Percentiles rank a stretch among this genome's conserved stretches.
Evolutionary conservation across 2,113 vertebrate species (phyloP).

Genomic region (Choloepus hoffmanni): DNA sequence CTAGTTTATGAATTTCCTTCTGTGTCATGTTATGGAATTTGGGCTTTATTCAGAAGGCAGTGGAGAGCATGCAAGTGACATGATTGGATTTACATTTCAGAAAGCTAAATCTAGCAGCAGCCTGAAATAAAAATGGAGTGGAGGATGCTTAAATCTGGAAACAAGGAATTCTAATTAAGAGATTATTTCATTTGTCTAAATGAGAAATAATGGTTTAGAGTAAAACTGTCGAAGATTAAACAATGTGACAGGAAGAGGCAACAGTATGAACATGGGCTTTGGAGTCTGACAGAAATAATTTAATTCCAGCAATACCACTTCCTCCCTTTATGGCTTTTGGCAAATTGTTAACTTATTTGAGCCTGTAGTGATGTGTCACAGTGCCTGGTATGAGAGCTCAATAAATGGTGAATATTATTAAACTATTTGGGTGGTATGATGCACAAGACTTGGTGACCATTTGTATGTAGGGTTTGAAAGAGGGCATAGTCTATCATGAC

Average conservation of each 20-base stretch:
- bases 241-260: background rate
- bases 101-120: constrained; percentile 19
- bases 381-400: background rate
- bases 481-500: background rate
- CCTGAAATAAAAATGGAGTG: constrained; percentile 29
- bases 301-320: background rate
- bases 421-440: background rate
- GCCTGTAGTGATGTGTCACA: background rate
- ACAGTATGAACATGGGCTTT: background rate
- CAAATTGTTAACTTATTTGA: background rate
- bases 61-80: background rate
- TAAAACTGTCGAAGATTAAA: constrained; percentile 7
- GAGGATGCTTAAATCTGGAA: constrained; percentile 19
- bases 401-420: constrained; percentile 27
- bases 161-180: background rate
- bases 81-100: constrained; percentile 56
- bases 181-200: constrained; percentile 48
- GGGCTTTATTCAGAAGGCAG: background rate
- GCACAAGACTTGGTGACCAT: background rate
- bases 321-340: background rate
- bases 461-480: background rate
- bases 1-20: background rate
- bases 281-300: background rate
- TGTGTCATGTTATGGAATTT: constrained; percentile 1
- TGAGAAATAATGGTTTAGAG: constrained; percentile 47